Evolutionary conservation across 2,797 vertebrate genomes (phyloP), one percentile per base, ranked within the genome.

Genomic region (Hoplostethus mediterraneus): DNA sequence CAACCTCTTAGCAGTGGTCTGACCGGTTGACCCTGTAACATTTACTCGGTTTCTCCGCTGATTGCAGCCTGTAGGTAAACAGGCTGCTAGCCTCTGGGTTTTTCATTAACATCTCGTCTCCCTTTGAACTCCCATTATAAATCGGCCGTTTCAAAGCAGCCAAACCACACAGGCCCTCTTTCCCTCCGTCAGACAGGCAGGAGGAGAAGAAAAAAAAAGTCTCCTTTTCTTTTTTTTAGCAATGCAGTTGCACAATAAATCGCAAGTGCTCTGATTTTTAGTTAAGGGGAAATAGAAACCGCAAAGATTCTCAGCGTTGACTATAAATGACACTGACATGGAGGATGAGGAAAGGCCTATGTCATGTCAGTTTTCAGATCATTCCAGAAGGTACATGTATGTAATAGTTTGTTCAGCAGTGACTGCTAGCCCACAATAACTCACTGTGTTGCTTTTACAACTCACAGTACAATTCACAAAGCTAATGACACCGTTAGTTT

Each of bases 301-400:
- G 57, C 56, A 83, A 82, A 85, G 74, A 67, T 47, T 67, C 63
- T 67, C 48, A 56, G 83, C 88, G 86, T 80, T 82, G 80, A 31
- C 79, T 80, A 80, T 93, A 57, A 87, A 92, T 87, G 74, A 81
- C 58, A 82, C 51, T 77, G 79, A 85, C 79, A 75, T 3, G 36
- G 72, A 16, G 65, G 87, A 94, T 42, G 69, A 79, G 83, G 89
- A 92, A 40, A 91, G 93, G 92, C 88, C 82, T 21, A 21, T 21
- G 21, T 21, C 21, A 79, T 33, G 58, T 21, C 71, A 80, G 64
- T 1, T 63, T 73, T 76, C 79, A 48, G 71, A 70, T 88, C 60
- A 12, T 31, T 48, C 12, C 1, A 55, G 58, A 80, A 21, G 21
- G 21, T 21, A 21, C 21, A 21, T 21, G 21, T 21, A 21, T 21